Evolutionary conservation across 53 echinoderm and acorn worm species (phyloP).

Genomic region (Echinarachnius parma): DNA sequence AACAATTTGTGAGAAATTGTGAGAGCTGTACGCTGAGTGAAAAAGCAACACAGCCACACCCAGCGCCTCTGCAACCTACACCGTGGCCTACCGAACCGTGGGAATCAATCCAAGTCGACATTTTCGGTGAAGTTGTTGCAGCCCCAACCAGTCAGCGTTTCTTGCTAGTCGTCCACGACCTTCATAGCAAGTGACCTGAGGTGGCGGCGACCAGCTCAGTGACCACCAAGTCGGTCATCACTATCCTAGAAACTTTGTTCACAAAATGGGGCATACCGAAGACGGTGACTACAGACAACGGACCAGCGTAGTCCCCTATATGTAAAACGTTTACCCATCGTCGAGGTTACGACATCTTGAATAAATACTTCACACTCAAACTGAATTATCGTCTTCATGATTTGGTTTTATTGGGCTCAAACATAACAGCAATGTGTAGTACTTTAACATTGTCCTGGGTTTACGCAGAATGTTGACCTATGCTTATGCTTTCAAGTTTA

Average conservation of each 20-base stretch:
- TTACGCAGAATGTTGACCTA: too few relatives aligned
- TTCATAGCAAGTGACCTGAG: conserved; percentile 64
- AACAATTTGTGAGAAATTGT: conserved; percentile 33
- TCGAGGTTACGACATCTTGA: too few relatives aligned
- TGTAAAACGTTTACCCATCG: too few relatives aligned
- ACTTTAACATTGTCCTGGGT: too few relatives aligned
- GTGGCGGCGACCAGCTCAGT: conserved; percentile 48
- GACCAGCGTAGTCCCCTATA: too few relatives aligned
- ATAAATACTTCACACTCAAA: too few relatives aligned
- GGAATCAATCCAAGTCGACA: conserved; percentile 55
- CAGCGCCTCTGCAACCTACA: conserved; percentile 45
- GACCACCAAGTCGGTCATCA: conserved; percentile 44
- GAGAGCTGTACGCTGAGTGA: conserved; percentile 37
- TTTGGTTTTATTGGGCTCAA: too few relatives aligned
- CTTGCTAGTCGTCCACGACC: conserved; percentile 50
- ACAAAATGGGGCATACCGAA: conserved; percentile 43
- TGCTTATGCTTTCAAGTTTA: too few relatives aligned
- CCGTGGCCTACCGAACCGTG: conserved; percentile 32
- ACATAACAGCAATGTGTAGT: too few relatives aligned
- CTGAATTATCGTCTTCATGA: too few relatives aligned
- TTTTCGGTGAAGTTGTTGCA: conserved; percentile 50
- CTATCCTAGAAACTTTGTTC: conserved; percentile 50
- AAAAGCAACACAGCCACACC: conserved; percentile 32
- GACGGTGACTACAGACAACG: conserved; percentile 48
- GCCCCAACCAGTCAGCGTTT: conserved; percentile 45